Base-by-base conservation (phyloP, 2,888 invertebrate species). In the Octodonta nipae region DNA sequence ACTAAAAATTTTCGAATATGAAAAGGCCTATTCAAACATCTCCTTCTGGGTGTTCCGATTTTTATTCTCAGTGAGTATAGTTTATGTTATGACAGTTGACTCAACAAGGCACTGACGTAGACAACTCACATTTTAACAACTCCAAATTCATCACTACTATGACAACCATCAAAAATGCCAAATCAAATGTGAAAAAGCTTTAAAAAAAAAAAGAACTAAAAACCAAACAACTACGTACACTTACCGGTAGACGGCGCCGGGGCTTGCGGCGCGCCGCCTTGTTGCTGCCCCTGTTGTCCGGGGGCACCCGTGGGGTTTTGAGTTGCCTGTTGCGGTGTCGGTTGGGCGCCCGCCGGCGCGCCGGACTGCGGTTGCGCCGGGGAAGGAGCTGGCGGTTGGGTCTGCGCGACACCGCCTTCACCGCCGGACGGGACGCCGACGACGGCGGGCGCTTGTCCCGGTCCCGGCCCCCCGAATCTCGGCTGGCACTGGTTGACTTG, bases 341-440 rank as follows among this genome's bases (percentile, higher is more conserved):
- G 69, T 50, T 73, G 72, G 11, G 69, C 65, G 10, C 72, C 70
- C 26, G 67, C 66, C 3, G 73, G 79, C 24, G 80, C 76, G 5
- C 80, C 78, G 29, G 80, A 75, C 45, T 81, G 82, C 7, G 81
- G 80, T 44, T 79, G 81, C 45, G 78, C 78, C 20, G 80, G 79
- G 26, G 81, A 77, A 22, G 81, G 78, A 17, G 81, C 81, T 29
- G 83, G 78, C 12, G 78, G 80, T 50, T 79, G 82, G 13, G 80
- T 76, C 54, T 78, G 78, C 4, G 78, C 76, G 60, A 77, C 74
- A 25, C 75, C 74, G 41, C 74, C 76, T 46, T 70, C 73, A 38
- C 70, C 73, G 30, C 64, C 66, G 44, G 60, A 56, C 11, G 30
- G 30, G 4, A 51, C 49, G 51, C 63, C 72, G 46, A 67, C 66